Percentiles rank a stretch among this genome's conserved stretches.
phyloP scores from a whole-genome alignment of 2,797 vertebrate genomes.

The Eulemur rubriventer region DNA sequence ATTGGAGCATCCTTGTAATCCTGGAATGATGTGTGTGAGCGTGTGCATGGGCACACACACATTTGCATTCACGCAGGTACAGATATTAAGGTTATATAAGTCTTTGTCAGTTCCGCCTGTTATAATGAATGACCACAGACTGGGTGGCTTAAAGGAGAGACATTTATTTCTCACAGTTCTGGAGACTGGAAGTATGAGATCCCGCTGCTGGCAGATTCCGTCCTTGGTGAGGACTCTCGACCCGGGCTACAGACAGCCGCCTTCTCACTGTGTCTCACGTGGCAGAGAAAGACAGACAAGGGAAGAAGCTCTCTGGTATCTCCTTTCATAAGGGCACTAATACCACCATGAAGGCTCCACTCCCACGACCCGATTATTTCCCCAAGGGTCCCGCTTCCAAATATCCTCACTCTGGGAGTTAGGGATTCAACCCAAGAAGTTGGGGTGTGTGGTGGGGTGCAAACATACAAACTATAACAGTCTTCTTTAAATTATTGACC shows the following conservation, averaged over 20 bases:
- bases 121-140: neutral
- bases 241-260: neutral
- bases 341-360: too few relatives aligned
- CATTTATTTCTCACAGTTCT: neutral
- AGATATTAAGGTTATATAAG: neutral
- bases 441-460: too few relatives aligned
- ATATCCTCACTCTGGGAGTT: neutral
- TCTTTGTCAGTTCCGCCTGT: neutral
- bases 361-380: too few relatives aligned
- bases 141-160: neutral
- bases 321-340: neutral
- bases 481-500: neutral
- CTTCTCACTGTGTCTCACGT: accelerated
- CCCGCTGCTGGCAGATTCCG: neutral
- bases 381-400: accelerated
- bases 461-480: accelerated
- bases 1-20: neutral
- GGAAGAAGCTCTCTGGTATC: neutral
- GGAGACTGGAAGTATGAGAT: too few relatives aligned
- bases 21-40: neutral
- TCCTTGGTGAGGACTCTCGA: neutral
- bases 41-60: accelerated
- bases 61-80: neutral
- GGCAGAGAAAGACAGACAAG: neutral
- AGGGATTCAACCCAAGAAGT: neutral